phyloP scores from a whole-genome alignment of 2,888 invertebrate genomes.

The Callyntrura guangdongensis region DNA sequence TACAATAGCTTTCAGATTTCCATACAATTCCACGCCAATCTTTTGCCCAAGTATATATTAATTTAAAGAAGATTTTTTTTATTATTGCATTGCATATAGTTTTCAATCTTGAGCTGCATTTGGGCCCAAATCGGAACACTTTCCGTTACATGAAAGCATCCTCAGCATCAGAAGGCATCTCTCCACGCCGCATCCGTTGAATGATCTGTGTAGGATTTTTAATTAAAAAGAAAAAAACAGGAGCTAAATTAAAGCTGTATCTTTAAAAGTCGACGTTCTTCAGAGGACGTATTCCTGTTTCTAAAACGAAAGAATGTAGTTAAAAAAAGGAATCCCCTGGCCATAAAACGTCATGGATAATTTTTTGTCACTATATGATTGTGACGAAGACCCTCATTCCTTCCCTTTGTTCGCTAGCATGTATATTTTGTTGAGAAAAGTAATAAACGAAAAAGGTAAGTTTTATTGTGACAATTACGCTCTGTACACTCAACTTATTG shows the following conservation, averaged over 20 bases:
- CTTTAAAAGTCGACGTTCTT: no score
- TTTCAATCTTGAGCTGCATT: not conserved
- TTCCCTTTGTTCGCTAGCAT: no score
- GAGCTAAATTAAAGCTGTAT: constrained; percentile 19
- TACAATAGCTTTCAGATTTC: not conserved
- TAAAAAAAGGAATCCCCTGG: not conserved
- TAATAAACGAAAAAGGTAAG: no score
- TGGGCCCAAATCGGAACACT: not conserved
- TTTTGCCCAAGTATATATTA: no score
- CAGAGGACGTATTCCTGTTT: no score
- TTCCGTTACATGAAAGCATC: constrained; percentile 49
- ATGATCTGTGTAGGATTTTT: constrained; percentile 52
- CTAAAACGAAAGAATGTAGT: constrained; percentile 2
- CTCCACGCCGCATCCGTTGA: constrained; percentile 68
- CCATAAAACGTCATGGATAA: not conserved
- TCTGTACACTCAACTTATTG: no score
- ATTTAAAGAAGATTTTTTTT: not conserved
- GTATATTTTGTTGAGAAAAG: no score
- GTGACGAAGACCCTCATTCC: no score
- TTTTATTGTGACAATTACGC: no score
- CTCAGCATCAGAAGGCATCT: constrained; percentile 66
- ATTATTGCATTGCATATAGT: not conserved
- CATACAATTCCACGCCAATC: not conserved
- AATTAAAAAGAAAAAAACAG: constrained; percentile 14
- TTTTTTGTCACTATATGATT: no score